Evolutionary conservation across 2,888 invertebrate species (phyloP).

Genomic region (Melipona bicolor): DNA sequence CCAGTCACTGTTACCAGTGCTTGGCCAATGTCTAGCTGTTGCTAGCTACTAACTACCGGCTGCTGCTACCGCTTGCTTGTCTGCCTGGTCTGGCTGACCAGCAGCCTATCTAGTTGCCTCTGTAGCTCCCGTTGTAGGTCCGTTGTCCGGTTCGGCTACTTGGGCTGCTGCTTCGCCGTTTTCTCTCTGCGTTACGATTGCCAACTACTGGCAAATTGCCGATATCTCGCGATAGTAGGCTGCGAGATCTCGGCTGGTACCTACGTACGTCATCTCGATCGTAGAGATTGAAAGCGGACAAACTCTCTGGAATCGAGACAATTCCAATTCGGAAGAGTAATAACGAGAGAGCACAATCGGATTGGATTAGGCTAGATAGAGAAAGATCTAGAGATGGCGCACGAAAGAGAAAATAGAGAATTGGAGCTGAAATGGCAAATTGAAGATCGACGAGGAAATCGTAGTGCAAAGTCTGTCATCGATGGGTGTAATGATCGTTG

Average conservation of each 20-base stretch:
- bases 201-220: not conserved
- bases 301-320: too few species aligned
- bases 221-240: slow-evolving; percentile 37
- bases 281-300: too few species aligned
- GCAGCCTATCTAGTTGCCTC: slow-evolving; percentile 19
- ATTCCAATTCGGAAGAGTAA: too few species aligned
- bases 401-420: not conserved
- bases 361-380: too few species aligned
- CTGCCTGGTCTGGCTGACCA: not conserved
- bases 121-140: slow-evolving; percentile 25
- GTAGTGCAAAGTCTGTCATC: slow-evolving; percentile 58
- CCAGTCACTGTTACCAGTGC: slow-evolving; percentile 36
- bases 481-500: slow-evolving; percentile 66
- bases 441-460: slow-evolving; percentile 51
- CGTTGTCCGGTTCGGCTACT: not conserved
- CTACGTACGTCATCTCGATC: too few species aligned
- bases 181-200: slow-evolving; percentile 10
- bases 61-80: slow-evolving; percentile 35
- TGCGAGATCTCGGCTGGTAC: not conserved
- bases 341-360: too few species aligned
- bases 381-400: not conserved
- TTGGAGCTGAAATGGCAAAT: not conserved
- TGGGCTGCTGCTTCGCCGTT: not conserved
- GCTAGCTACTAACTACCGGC: slow-evolving; percentile 36
- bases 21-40: slow-evolving; percentile 53